Base-by-base conservation (phyloP, 2,113 vertebrate genomes). In the Brachionichthys hirsutus region DNA sequence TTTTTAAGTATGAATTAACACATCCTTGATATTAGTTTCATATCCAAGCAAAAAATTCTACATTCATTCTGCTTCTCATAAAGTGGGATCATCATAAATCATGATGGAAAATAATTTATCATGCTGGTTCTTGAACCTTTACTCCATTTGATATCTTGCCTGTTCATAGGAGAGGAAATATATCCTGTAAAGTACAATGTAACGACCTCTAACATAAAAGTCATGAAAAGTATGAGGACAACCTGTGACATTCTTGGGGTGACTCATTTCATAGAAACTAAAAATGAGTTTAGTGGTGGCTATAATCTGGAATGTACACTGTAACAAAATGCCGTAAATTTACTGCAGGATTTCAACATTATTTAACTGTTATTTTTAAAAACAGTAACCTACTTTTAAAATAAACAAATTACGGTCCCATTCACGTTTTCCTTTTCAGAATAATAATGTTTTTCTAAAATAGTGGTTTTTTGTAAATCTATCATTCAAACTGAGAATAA, bases 251-350 rank as follows among this genome's bases (percentile, higher is more conserved):
- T 36, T 53, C 11, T 42, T 44, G 15, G 0, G 0, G 38, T 48
- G 19, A 4, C 7, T 47, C 34, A 18, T 43, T 62, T 15, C 5
- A 43, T 41, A 17, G 15, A 18, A 54, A 61, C 66, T 54, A 17
- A 60, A 59, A 59, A 38, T 38, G 41, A 13, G 6, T 16, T 41
- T 42, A 30, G 46, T 70, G 18, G 48, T 44, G 48, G n/a, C 16
- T 20, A 40, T 38, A 54, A 41, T 36, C 41, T 47, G 22, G 13
- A 50, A n/a, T 43, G 42, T 42, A 38, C n/a, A n/a, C n/a, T n/a
- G n/a, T n/a, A n/a, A n/a, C n/a, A n/a, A n/a, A n/a, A n/a, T n/a
- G n/a, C n/a, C n/a, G n/a, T n/a, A n/a, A n/a, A n/a, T n/a, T n/a
- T n/a, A n/a, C n/a, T n/a, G n/a, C n/a, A n/a, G n/a, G n/a, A n/a